phyloP scores from a whole-genome alignment of 2,888 invertebrate species.

The Lithosia quadra region DNA sequence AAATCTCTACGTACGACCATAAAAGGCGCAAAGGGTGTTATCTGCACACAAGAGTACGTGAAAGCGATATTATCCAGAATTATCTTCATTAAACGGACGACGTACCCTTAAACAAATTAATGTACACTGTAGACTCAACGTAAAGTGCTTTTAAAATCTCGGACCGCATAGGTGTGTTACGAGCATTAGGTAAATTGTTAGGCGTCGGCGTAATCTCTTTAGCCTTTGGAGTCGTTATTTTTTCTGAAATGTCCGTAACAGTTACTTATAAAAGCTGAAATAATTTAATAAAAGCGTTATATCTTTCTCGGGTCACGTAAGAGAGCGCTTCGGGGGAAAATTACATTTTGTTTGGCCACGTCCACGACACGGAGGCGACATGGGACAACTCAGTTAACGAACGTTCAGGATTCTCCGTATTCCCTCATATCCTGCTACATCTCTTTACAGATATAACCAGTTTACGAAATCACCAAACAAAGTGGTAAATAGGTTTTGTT shows the following conservation, averaged over 20 bases:
- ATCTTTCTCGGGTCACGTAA: slow-evolving; percentile 85
- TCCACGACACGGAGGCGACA: slow-evolving; percentile 71
- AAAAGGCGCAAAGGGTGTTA: slow-evolving; percentile 39
- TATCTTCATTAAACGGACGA: slow-evolving; percentile 55
- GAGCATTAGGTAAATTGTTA: slow-evolving; percentile 56
- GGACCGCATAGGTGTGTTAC: slow-evolving; percentile 54
- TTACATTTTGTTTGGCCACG: slow-evolving; percentile 86
- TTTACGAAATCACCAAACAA: slow-evolving; percentile 53
- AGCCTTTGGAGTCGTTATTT: slow-evolving; percentile 71
- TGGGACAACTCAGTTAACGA: slow-evolving; percentile 84
- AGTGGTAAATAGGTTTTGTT: slow-evolving; percentile 49
- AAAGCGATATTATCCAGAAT: slow-evolving; percentile 48
- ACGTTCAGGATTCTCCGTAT: slow-evolving; percentile 80
- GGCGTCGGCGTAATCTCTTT: slow-evolving; percentile 68
- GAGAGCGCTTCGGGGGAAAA: slow-evolving; percentile 82
- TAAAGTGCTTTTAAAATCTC: slow-evolving; percentile 59
- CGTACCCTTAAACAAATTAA: slow-evolving; percentile 57
- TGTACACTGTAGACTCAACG: slow-evolving; percentile 53
- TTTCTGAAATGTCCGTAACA: slow-evolving; percentile 71
- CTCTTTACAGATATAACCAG: slow-evolving; percentile 65
- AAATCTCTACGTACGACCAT: slow-evolving; percentile 2
- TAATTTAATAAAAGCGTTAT: slow-evolving; percentile 85
- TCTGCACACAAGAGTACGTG: slow-evolving; percentile 44
- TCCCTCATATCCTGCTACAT: slow-evolving; percentile 79
- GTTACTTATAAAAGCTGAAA: slow-evolving; percentile 82